phyloP scores from a whole-genome alignment of 2,797 vertebrate species.

The Oophaga sylvatica region DNA sequence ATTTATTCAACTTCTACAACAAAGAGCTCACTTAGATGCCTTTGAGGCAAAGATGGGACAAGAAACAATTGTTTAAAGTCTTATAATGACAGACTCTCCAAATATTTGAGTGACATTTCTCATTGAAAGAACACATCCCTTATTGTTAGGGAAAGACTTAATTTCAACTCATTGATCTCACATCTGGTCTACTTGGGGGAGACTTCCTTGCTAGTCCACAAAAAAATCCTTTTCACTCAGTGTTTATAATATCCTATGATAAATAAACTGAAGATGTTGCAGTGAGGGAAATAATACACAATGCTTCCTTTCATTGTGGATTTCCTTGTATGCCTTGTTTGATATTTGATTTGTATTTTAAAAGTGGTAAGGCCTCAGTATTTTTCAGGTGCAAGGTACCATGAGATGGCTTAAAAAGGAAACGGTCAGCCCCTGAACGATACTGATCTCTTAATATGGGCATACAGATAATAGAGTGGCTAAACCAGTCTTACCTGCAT shows the following conservation, averaged over 20 bases:
- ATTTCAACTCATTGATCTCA: conserved; percentile 15
- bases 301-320: neutral
- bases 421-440: too few species aligned
- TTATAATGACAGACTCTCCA: conserved; percentile 9
- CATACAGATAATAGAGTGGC: too few species aligned
- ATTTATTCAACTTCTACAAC: neutral
- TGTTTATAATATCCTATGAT: neutral
- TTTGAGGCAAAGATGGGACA: neutral
- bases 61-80: neutral
- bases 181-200: conserved; percentile 12
- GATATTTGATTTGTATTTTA: neutral
- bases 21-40: neutral
- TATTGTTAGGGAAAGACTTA: neutral
- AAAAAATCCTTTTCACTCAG: neutral
- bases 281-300: neutral
- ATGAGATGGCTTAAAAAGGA: too few species aligned
- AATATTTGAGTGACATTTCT: conserved; percentile 12
- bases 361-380: neutral
- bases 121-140: conserved; percentile 8
- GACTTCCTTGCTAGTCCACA: conserved; percentile 24
- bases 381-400: too few species aligned
- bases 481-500: too few species aligned
- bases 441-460: too few species aligned
- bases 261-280: neutral
- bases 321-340: neutral